Conservation (phyloP, 2,113 vertebrate genomes). For the Vireo altiloquus region DNA sequence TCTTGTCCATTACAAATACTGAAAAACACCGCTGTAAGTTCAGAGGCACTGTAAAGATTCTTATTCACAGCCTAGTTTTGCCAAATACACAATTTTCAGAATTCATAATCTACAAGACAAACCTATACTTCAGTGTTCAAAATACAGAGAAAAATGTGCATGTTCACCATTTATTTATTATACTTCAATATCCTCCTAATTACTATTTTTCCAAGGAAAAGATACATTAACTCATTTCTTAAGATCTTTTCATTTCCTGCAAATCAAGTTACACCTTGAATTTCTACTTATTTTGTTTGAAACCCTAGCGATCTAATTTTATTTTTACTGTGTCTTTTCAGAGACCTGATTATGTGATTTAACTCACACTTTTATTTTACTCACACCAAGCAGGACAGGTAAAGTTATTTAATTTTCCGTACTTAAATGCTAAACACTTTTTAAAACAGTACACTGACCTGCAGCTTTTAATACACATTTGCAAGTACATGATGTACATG, state of each 20-base stretch:
- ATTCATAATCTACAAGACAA: neutral
- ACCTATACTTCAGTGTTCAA: neutral
- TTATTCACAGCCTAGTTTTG: neutral
- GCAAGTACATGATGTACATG: neutral
- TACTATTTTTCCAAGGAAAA: neutral
- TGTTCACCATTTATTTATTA: neutral
- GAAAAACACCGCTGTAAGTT: neutral
- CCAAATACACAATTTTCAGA: neutral
- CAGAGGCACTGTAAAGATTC: neutral
- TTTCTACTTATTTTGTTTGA: neutral
- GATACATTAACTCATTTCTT: neutral
- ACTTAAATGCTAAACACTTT: neutral
- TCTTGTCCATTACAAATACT: neutral
- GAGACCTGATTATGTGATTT: neutral
- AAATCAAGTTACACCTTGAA: neutral
- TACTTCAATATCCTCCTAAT: neutral
- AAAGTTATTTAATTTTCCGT: neutral
- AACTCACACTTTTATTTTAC: too few relatives aligned
- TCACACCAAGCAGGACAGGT: neutral
- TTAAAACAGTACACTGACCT: neutral
- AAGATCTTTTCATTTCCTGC: neutral
- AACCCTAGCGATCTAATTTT: neutral
- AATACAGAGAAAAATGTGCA: neutral
- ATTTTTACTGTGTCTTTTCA: neutral
- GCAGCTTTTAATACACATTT: neutral